Percentiles rank a stretch among this genome's conserved stretches.
Conservation (phyloP, 2,888 invertebrate species). For the Epinotia bilunana region DNA sequence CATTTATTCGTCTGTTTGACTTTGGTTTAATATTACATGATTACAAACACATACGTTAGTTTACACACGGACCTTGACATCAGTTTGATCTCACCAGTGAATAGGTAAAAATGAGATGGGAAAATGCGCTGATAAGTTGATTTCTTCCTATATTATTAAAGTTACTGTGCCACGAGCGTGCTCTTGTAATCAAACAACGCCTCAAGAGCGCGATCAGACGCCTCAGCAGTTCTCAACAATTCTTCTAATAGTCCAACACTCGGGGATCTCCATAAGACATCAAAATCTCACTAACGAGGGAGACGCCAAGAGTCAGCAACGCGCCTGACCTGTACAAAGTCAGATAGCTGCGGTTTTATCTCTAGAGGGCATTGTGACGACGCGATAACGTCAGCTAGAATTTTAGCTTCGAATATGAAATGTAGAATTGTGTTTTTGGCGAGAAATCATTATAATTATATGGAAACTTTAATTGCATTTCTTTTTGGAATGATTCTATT, state of each 20-base stretch:
- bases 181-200: not conserved
- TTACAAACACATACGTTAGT: no score
- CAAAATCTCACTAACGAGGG: conserved; percentile 67
- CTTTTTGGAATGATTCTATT: not conserved
- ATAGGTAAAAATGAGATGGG: no score
- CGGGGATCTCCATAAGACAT: conserved; percentile 51
- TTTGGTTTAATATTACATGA: no score
- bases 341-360: conserved; percentile 49
- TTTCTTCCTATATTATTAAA: no score
- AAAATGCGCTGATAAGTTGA: no score
- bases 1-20: no score
- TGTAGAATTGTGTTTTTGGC: not conserved
- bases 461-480: not conserved
- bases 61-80: no score
- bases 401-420: conserved; percentile 35
- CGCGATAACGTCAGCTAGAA: conserved; percentile 49
- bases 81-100: no score
- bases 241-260: conserved; percentile 31
- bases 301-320: conserved; percentile 58
- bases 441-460: not conserved
- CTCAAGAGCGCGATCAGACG: not conserved
- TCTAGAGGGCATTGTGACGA: conserved; percentile 50
- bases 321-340: conserved; percentile 55
- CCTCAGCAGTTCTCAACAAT: conserved; percentile 14
- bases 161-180: conserved; percentile 2